phyloP scores from a whole-genome alignment of 2,113 vertebrate genomes.

The Protobothrops mucrosquamatus region DNA sequence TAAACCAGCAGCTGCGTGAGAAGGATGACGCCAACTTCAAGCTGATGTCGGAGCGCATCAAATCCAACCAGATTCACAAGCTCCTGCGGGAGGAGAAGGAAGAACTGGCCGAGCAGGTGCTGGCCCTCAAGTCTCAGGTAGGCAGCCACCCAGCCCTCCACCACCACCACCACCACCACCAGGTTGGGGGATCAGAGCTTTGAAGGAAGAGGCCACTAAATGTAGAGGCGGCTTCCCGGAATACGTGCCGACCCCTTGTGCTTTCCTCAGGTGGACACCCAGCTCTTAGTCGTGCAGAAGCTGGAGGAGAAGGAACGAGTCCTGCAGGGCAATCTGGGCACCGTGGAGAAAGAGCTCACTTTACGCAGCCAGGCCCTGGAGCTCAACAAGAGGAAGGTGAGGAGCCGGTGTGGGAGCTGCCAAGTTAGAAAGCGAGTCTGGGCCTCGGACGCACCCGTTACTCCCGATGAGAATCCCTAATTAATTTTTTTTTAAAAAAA shows the following conservation, averaged over 20 bases:
- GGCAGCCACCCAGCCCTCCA: rapidly evolving
- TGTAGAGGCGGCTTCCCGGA: too few relatives aligned
- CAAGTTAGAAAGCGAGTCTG: neutral
- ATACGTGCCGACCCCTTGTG: neutral
- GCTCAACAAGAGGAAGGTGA: constrained; percentile 92
- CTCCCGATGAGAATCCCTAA: neutral
- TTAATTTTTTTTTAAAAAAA: neutral
- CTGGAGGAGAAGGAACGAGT: constrained; percentile 90
- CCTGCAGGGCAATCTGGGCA: constrained; percentile 79
- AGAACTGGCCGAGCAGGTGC: constrained; percentile 88
- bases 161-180: rapidly evolving
- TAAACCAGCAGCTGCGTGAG: constrained; percentile 88
- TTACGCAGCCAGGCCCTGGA: constrained; percentile 85
- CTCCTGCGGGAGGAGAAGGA: constrained; percentile 91
- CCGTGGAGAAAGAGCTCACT: constrained; percentile 85
- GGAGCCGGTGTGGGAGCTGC: neutral
- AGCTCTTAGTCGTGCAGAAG: constrained; percentile 88
- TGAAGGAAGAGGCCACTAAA: neutral
- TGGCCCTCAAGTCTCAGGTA: constrained; percentile 91
- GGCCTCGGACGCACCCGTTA: too few relatives aligned
- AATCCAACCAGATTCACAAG: constrained; percentile 96
- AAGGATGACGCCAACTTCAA: constrained; percentile 97
- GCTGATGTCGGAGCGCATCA: constrained; percentile 93
- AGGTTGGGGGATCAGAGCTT: neutral
- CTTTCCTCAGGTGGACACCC: constrained; percentile 82